Evolutionary conservation across 1,140 invertebrate species (phyloP).

Genomic region (Listronotus oregonensis): DNA sequence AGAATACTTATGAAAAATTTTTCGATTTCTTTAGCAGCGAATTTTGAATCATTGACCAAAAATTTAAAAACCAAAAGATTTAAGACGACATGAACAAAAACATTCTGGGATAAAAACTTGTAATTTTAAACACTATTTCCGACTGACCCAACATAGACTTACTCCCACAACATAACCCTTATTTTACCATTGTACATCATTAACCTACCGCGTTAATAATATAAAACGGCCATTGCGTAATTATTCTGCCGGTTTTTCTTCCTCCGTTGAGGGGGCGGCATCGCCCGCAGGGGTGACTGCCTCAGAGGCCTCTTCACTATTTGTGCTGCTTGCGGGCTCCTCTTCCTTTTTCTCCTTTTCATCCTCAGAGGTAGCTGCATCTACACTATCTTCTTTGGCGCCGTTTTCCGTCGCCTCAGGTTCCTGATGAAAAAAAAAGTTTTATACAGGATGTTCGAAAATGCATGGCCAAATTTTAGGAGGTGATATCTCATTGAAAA

Average conservation of each 20-base stretch:
- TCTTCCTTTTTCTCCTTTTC: slow-evolving; percentile 46
- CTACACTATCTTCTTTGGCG: slow-evolving; percentile 50
- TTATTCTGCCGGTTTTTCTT: slow-evolving; percentile 50
- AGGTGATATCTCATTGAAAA: no score
- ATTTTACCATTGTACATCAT: slow-evolving; percentile 40
- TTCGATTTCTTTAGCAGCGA: neutral
- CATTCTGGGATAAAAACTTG: no score
- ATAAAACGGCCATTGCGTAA: slow-evolving; percentile 37
- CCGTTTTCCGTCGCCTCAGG: slow-evolving; percentile 51
- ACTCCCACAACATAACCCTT: slow-evolving; percentile 29
- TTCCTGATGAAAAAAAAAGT: slow-evolving; percentile 37
- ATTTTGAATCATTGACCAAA: neutral
- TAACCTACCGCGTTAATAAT: slow-evolving; percentile 47
- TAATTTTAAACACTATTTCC: slow-evolving; percentile 5
- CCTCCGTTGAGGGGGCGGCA: slow-evolving; percentile 27
- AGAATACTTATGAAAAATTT: neutral
- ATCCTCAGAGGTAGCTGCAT: slow-evolving; percentile 40
- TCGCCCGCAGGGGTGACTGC: slow-evolving; percentile 1
- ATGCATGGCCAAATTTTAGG: no score
- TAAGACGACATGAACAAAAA: no score
- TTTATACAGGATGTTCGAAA: no score
- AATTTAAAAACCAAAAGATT: slow-evolving; percentile 15
- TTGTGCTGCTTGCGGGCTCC: slow-evolving; percentile 37
- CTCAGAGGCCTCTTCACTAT: slow-evolving; percentile 37
- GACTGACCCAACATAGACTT: slow-evolving; percentile 37